Evolutionary conservation across 2,797 vertebrate genomes (phyloP).

Genomic region (Melanotaenia boesemani): DNA sequence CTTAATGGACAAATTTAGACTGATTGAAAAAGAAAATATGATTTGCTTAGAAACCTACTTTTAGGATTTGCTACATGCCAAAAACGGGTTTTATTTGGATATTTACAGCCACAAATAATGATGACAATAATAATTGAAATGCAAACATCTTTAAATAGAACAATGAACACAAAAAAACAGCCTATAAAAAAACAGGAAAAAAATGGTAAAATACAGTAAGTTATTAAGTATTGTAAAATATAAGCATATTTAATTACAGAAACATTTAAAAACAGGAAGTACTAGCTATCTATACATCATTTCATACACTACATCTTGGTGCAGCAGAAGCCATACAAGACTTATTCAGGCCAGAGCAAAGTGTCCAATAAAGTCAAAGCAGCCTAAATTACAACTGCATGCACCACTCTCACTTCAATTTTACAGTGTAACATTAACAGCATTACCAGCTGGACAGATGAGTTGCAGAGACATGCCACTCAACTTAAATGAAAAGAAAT

Average conservation of each 20-base stretch:
- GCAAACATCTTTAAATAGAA: slow-evolving; percentile 45
- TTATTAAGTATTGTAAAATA: neutral
- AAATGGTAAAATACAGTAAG: no score
- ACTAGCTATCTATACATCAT: slow-evolving; percentile 50
- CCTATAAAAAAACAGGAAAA: no score
- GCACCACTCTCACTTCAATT: slow-evolving; percentile 17
- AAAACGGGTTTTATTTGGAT: slow-evolving; percentile 36
- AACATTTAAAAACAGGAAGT: slow-evolving; percentile 27
- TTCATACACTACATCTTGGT: slow-evolving; percentile 17
- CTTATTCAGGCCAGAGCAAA: slow-evolving; percentile 7
- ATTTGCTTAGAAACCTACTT: slow-evolving; percentile 9
- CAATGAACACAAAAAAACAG: slow-evolving; percentile 5
- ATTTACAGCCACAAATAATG: slow-evolving; percentile 43
- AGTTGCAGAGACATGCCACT: neutral
- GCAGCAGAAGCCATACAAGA: slow-evolving; percentile 24
- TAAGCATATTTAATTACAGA: neutral
- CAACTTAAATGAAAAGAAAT: slow-evolving; percentile 5
- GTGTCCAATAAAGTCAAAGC: slow-evolving; percentile 17
- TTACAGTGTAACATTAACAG: neutral
- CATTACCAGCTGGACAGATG: slow-evolving; percentile 12
- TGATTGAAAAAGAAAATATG: neutral
- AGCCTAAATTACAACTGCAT: slow-evolving; percentile 33
- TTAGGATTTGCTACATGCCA: neutral
- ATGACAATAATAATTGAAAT: no score
- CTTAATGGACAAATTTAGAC: fast-evolving